These are phyloP conservation scores for Periphyllus acericola DNA, from an alignment of 2,888 invertebrate species.

Conservation along the genomic window DNA sequence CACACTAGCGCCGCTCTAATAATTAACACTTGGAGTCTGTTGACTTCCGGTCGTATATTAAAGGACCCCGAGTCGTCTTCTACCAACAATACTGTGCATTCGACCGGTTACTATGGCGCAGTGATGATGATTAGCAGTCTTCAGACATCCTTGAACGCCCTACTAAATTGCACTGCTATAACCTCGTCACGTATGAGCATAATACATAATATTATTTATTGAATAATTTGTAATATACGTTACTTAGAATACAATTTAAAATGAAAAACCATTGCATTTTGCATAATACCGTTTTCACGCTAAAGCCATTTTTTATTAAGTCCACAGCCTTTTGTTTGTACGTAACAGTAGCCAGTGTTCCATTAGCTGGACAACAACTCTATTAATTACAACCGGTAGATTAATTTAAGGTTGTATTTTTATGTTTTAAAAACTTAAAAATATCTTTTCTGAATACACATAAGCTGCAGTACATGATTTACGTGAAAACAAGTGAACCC, in stretches of 20 bases:
- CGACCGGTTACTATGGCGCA: conserved; percentile 5
- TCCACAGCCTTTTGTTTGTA: too few relatives aligned
- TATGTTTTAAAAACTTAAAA: too few relatives aligned
- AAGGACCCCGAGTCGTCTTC: background rate
- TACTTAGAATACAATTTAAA: background rate
- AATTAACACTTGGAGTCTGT: conserved; percentile 4
- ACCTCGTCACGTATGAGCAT: too few relatives aligned
- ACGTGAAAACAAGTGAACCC: too few relatives aligned
- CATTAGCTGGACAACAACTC: too few relatives aligned
- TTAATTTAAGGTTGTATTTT: too few relatives aligned
- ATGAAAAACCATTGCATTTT: background rate
- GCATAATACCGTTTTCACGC: background rate
- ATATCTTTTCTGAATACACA: too few relatives aligned
- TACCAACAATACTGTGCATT: background rate
- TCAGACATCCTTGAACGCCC: background rate
- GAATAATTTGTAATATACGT: background rate
- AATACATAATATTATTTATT: too few relatives aligned
- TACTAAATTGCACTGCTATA: background rate
- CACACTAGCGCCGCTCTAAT: conserved; percentile 4
- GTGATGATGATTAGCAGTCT: background rate
- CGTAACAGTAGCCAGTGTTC: background rate
- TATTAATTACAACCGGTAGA: too few relatives aligned
- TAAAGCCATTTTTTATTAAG: background rate
- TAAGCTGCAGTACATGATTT: too few relatives aligned
- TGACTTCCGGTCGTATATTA: conserved; percentile 3